Percentiles rank a stretch among this genome's conserved stretches.
Conservation (phyloP, 64 coral and sea anemone genomes). For the Actinia equina region DNA sequence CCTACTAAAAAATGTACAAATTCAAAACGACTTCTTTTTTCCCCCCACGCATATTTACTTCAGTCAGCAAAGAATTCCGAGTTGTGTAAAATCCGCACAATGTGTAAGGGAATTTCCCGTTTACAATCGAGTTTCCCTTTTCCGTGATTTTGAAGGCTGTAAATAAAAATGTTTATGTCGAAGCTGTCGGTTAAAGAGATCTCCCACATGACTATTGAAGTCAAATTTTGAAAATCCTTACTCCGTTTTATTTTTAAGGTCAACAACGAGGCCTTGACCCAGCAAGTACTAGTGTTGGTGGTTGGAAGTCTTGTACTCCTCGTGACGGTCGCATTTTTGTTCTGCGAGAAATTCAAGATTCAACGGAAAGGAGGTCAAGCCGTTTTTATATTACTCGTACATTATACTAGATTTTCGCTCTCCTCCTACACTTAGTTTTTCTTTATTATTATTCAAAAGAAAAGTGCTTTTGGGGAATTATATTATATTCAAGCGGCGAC, state of each 20-base stretch:
- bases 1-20: not conserved
- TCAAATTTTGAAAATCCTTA: not conserved
- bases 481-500: not conserved
- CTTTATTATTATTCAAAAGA: not conserved
- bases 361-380: slow-evolving; percentile 1
- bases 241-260: not conserved
- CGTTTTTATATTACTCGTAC: not conserved
- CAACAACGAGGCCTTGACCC: not conserved
- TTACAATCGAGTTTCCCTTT: not conserved
- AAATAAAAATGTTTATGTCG: not conserved
- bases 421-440: not conserved
- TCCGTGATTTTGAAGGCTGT: not conserved
- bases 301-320: not conserved
- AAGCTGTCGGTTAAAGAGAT: not conserved
- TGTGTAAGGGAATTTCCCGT: slow-evolving; percentile 1
- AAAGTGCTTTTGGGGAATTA: not conserved
- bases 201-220: not conserved
- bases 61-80: not conserved
- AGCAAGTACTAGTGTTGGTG: not conserved
- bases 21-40: not conserved
- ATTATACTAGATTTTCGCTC: not conserved
- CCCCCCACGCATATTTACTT: not conserved
- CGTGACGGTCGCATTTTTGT: not conserved
- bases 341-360: not conserved
- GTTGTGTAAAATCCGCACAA: not conserved